Percentiles rank a stretch among this genome's conserved stretches.
Evolutionary conservation across 1,140 invertebrate species (phyloP).

Genomic region (Drosophila cardini): DNA sequence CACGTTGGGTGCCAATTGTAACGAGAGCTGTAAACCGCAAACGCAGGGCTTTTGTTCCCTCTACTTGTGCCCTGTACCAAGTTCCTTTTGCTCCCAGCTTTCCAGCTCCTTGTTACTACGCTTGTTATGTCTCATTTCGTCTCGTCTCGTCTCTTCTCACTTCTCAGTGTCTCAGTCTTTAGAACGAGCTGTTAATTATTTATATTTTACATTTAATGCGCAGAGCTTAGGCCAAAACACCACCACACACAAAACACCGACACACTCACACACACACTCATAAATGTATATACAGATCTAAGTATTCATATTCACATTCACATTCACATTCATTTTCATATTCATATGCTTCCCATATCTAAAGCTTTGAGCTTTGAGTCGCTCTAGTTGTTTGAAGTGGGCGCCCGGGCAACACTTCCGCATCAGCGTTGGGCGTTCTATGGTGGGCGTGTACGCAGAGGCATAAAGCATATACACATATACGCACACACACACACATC

Average conservation of each 20-base stretch:
- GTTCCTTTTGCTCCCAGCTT: neutral
- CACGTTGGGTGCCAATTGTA: slow-evolving; percentile 24
- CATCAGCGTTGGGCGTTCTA: slow-evolving; percentile 38
- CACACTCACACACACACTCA: neutral
- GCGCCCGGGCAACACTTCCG: slow-evolving; percentile 73
- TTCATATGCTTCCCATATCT: slow-evolving; percentile 54
- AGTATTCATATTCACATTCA: slow-evolving; percentile 36
- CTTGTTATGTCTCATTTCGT: slow-evolving; percentile 14
- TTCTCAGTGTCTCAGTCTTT: slow-evolving; percentile 31
- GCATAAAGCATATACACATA: slow-evolving; percentile 51
- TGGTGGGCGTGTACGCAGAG: slow-evolving; percentile 52
- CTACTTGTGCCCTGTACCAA: neutral
- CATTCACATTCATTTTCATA: slow-evolving; percentile 43
- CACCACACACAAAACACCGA: slow-evolving; percentile 1
- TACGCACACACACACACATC: slow-evolving; percentile 5
- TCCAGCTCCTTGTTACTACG: slow-evolving; percentile 8
- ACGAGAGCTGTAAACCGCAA: slow-evolving; percentile 34
- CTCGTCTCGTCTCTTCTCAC: slow-evolving; percentile 17
- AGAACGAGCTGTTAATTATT: slow-evolving; percentile 72
- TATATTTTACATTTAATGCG: slow-evolving; percentile 81
- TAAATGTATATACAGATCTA: slow-evolving; percentile 6
- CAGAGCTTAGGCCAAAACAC: slow-evolving; percentile 59
- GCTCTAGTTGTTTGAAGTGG: slow-evolving; percentile 73
- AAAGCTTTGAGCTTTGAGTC: slow-evolving; percentile 64
- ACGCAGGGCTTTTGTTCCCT: slow-evolving; percentile 2